These are phyloP conservation scores for Copidosoma floridanum DNA, from an alignment of 1,140 invertebrate genomes.

Conservation along the genomic window DNA sequence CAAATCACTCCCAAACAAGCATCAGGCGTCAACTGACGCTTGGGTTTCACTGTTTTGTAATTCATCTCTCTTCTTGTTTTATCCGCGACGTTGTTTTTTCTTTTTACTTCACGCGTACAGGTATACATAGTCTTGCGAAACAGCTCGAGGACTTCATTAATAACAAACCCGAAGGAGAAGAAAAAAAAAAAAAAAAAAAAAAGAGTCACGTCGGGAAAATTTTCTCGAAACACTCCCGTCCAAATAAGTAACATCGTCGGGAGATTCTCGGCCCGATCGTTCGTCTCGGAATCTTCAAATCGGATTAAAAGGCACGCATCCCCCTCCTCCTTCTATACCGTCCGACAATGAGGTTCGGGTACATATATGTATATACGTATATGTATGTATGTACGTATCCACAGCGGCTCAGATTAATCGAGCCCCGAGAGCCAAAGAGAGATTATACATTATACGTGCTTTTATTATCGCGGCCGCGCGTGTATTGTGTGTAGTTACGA, in stretches of 20 bases:
- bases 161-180: too few species aligned
- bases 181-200: slow-evolving; percentile 10
- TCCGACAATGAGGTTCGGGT: slow-evolving; percentile 13
- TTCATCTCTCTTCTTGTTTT: slow-evolving; percentile 16
- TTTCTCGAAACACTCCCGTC: slow-evolving; percentile 1
- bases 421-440: too few species aligned
- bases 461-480: not conserved
- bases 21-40: too few species aligned
- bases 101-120: not conserved
- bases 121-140: slow-evolving; percentile 3
- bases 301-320: slow-evolving; percentile 17
- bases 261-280: slow-evolving; percentile 14
- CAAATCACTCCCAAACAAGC: not conserved
- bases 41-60: slow-evolving; percentile 5
- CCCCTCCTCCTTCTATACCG: too few species aligned
- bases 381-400: too few species aligned
- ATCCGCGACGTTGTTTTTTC: slow-evolving; percentile 1
- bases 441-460: slow-evolving; percentile 9
- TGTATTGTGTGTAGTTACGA: not conserved
- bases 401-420: slow-evolving; percentile 14
- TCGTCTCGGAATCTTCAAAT: slow-evolving; percentile 25
- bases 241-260: not conserved
- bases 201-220: slow-evolving; percentile 2
- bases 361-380: too few species aligned
- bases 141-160: slow-evolving; percentile 13